Base-by-base conservation (phyloP, 2,888 invertebrate genomes). In the Acholoe squamosa region DNA sequence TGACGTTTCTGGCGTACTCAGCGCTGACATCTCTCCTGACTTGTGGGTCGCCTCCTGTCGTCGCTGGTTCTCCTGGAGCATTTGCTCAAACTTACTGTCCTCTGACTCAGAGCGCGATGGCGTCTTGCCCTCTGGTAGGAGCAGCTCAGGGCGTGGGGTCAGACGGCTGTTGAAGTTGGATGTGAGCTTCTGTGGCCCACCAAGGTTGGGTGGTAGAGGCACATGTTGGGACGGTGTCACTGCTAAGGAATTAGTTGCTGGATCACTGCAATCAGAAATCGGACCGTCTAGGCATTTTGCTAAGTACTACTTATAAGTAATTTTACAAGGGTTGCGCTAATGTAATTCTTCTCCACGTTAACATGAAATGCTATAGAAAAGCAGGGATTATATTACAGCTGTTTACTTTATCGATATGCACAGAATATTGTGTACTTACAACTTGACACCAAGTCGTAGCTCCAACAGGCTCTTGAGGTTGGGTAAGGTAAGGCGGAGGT, bases 401-500 rank as follows among this genome's bases (percentile, higher is more conserved):
- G n/a, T n/a, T n/a, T n/a, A n/a, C n/a, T n/a, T n/a, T n/a, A 54
- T 54, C 12, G 12, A 19, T 54, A n/a, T n/a, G n/a, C n/a, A n/a
- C n/a, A n/a, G n/a, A n/a, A n/a, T n/a, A n/a, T n/a, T n/a, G 14
- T 71, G 61, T 54, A 94, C 95, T 93, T 93, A 95, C 95, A 93
- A 92, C 91, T 94, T 93, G 10, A 95, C 94, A 14, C 95, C 95
- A 16, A 95, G 92, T 89, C 94, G 92, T 7, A 94, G 94, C 92
- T 96, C 96, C 77, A 97, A 96, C 89, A 98, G 95, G 43, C 96
- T 96, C 92, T 97, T 97, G 14, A 98, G 96, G 95, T 98, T 98
- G 34, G 97, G 97, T 91, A 98, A 96, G 0, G 98, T 98, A 3
- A 97, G 97, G 91, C 98, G 96, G 92, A 98, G 97, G 95, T 98